Evolutionary conservation across 1,140 invertebrate species (phyloP), one percentile per base, ranked within the genome.

Genomic region (Apis laboriosa): DNA sequence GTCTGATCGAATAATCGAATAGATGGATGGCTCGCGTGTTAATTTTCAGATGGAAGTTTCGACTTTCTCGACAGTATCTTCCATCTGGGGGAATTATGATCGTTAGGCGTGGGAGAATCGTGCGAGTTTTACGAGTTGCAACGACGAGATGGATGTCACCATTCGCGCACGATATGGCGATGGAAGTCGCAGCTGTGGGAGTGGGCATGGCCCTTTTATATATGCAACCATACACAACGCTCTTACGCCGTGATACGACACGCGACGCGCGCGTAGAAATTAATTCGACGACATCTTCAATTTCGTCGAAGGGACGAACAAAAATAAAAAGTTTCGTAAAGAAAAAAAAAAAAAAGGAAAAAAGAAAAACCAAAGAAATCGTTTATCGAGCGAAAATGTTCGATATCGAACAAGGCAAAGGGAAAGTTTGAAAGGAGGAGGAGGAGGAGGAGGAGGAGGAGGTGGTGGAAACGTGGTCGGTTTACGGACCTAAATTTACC

Each of bases 61-160:
- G 19, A 21, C 60, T 86, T 80, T 53, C 82, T 51, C 34, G 43
- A 63, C 15, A 24, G 72, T 77, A 73, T 15, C 63, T 34, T 68
- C 34, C 77, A 43, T 5, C 34, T 43, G 34, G 34, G 34, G 34
- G 34, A 58, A 82, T 80, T 72, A 49, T 77, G 70, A 84, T 75
- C 80, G 64, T 49, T 21, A 67, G 64, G 77, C 80, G 87, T 85
- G 86, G 86, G 74, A 88, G 84, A 88, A 88, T 88, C 64, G 77
- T n/a, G 64, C 84, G 63, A 73, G 72, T 86, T 87, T 88, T 88
- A 88, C 80, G 73, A 87, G 86, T 28, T 60, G 82, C 64, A 68
- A 82, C 70, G 75, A 88, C 83, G 72, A n/a, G n/a, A 24, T 67
- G 70, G 87, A 88, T 85, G 83, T 85, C 79, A 84, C 64, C 76